Evolutionary conservation across 2,888 invertebrate genomes (phyloP).

Genomic region (Sphaerophoria taeniata): DNA sequence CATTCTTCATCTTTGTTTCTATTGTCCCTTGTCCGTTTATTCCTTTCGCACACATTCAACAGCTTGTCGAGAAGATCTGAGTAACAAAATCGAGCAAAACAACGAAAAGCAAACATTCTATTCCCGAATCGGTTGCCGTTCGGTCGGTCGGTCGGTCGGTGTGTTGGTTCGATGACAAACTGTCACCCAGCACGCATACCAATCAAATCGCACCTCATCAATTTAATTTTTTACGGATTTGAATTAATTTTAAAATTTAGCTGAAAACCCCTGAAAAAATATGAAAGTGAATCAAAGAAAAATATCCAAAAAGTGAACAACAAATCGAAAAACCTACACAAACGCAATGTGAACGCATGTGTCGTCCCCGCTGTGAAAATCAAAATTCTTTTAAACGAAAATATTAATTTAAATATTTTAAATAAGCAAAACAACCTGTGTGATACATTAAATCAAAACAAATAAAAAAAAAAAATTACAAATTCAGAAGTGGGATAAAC

Average conservation of each 20-base stretch:
- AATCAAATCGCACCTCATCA: conserved; percentile 27
- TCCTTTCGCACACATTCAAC: neutral
- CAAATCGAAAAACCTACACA: conserved; percentile 14
- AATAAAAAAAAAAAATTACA: conserved; percentile 21
- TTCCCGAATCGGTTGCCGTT: conserved; percentile 15
- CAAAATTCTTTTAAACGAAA: conserved; percentile 4
- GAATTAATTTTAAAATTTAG: neutral
- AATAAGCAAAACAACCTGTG: conserved; percentile 13
- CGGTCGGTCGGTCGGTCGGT: no score
- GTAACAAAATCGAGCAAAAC: conserved; percentile 9
- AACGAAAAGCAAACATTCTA: conserved; percentile 12
- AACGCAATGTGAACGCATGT: conserved; percentile 58
- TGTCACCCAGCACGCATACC: conserved; percentile 50
- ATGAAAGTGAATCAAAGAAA: conserved; percentile 12
- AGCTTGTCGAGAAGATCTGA: conserved; percentile 38
- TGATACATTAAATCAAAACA: neutral
- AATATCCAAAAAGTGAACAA: conserved; percentile 13
- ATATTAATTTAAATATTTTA: conserved; percentile 31
- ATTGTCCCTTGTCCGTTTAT: conserved; percentile 51
- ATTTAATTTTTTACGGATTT: conserved; percentile 34
- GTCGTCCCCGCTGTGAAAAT: conserved; percentile 5
- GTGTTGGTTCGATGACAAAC: conserved; percentile 14
- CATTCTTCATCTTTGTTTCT: conserved; percentile 50
- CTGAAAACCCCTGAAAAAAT: conserved; percentile 38
- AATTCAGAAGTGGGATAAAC: conserved; percentile 77